These are phyloP conservation scores for Drosophila colorata DNA, from an alignment of 2,888 invertebrate genomes.

Conservation along the genomic window DNA sequence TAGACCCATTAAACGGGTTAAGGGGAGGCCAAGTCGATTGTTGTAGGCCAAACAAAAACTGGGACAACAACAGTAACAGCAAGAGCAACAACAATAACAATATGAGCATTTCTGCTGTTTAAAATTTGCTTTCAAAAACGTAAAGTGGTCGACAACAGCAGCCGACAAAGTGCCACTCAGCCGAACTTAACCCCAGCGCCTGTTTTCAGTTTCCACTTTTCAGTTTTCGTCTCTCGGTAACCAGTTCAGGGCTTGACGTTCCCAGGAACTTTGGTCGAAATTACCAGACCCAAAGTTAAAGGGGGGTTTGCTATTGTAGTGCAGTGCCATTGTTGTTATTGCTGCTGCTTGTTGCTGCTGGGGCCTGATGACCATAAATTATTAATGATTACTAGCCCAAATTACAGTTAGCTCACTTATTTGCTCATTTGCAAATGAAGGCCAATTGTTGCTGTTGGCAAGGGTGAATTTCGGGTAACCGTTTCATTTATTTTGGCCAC, in stretches of 20 bases:
- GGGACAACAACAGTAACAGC: constrained; percentile 53
- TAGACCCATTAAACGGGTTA: constrained; percentile 51
- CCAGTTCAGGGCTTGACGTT: constrained; percentile 1
- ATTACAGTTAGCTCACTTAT: constrained; percentile 82
- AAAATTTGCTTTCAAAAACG: constrained; percentile 71
- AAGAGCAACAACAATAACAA: constrained; percentile 46
- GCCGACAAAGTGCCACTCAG: constrained; percentile 70
- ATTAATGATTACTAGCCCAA: constrained; percentile 82
- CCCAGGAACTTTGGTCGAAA: constrained; percentile 19
- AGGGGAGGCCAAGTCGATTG: constrained; percentile 55
- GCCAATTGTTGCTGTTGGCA: constrained; percentile 68
- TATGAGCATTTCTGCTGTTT: constrained; percentile 73
- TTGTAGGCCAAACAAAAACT: constrained; percentile 71
- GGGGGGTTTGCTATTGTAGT: constrained; percentile 19
- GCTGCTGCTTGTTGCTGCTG: constrained; percentile 20
- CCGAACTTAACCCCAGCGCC: constrained; percentile 59
- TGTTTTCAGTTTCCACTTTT: constrained; percentile 33
- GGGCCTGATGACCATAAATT: constrained; percentile 76
- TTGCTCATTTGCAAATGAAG: constrained; percentile 81
- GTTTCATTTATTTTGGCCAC: constrained; percentile 69
- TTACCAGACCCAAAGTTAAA: constrained; percentile 36
- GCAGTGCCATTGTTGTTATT: constrained; percentile 25
- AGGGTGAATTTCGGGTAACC: constrained; percentile 31
- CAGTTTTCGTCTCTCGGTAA: constrained; percentile 15
- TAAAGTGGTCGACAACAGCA: constrained; percentile 73